phyloP scores from a whole-genome alignment of 2,113 vertebrate species.

The Marcusenius ussheri region DNA sequence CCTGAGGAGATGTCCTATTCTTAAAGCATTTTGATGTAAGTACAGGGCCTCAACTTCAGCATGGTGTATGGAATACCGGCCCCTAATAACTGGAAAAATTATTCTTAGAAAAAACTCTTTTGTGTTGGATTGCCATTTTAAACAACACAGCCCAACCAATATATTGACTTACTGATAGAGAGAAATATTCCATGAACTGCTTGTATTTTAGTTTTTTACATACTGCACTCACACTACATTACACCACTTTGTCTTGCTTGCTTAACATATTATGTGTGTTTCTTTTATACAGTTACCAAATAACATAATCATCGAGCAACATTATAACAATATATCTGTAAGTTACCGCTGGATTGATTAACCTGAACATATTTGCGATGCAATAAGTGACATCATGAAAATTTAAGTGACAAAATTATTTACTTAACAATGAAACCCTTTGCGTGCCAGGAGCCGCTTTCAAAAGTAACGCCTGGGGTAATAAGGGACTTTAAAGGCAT shows the following conservation, averaged over 20 bases:
- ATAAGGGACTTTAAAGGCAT: not conserved
- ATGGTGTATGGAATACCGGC: not conserved
- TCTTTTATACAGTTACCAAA: not conserved
- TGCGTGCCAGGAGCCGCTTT: not conserved
- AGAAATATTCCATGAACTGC: not conserved
- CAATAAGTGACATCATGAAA: not conserved
- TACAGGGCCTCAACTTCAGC: not conserved
- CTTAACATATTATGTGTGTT: not conserved
- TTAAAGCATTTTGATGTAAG: not conserved
- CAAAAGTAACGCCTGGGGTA: not conserved
- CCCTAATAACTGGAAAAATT: not conserved
- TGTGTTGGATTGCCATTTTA: not conserved
- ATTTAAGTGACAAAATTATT: not conserved
- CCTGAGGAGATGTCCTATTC: not conserved
- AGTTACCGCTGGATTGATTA: not conserved
- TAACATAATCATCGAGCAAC: not conserved
- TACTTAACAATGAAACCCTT: not conserved
- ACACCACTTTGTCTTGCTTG: not conserved
- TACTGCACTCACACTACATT: not conserved
- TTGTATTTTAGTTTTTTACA: not conserved
- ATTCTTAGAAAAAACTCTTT: not conserved
- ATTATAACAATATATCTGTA: not conserved
- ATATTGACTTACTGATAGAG: not conserved
- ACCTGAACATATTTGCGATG: not conserved
- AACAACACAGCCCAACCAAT: not conserved